Conservation (phyloP, 2,113 vertebrate genomes). For the Festucalex cinctus region DNA sequence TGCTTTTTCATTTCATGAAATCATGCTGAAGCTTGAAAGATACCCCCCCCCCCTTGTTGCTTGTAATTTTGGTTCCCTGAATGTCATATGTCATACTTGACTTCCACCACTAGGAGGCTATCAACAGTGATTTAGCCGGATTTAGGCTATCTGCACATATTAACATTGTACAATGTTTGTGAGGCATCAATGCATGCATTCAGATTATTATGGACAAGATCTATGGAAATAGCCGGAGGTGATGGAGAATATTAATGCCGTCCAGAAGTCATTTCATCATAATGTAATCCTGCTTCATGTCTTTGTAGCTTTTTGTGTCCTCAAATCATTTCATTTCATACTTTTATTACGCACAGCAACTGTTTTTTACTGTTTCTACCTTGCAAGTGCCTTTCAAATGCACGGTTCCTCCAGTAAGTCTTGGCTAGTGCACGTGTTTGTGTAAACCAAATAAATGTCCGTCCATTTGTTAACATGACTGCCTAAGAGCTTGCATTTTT, state of each 20-base stretch:
- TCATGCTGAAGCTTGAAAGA: slow-evolving; percentile 22
- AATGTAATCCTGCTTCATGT: slow-evolving; percentile 24
- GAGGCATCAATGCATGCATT: slow-evolving; percentile 8
- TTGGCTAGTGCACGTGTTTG: slow-evolving; percentile 10
- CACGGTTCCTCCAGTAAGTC: slow-evolving; percentile 23
- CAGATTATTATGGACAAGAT: slow-evolving; percentile 15
- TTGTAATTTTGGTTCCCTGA: slow-evolving; percentile 7
- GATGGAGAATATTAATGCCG: slow-evolving; percentile 8
- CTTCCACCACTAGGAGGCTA: not conserved
- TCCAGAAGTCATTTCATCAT: slow-evolving; percentile 26
- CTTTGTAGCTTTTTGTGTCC: slow-evolving; percentile 32
- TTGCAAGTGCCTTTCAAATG: slow-evolving; percentile 62
- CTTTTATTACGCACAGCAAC: slow-evolving; percentile 37
- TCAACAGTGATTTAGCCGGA: not conserved
- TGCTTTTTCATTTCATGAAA: slow-evolving; percentile 15
- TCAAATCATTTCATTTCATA: slow-evolving; percentile 36
- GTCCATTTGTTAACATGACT: slow-evolving; percentile 29
- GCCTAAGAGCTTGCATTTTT: slow-evolving; percentile 22
- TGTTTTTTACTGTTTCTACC: slow-evolving; percentile 50
- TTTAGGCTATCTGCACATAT: not conserved
- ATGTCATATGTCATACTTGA: not conserved
- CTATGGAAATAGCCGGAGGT: not conserved
- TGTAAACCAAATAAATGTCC: slow-evolving; percentile 28
- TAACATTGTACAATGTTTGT: slow-evolving; percentile 1
- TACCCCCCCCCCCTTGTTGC: too few species aligned